phyloP scores from a whole-genome alignment of 1,140 invertebrate species.

The Chrysopa pallens region DNA sequence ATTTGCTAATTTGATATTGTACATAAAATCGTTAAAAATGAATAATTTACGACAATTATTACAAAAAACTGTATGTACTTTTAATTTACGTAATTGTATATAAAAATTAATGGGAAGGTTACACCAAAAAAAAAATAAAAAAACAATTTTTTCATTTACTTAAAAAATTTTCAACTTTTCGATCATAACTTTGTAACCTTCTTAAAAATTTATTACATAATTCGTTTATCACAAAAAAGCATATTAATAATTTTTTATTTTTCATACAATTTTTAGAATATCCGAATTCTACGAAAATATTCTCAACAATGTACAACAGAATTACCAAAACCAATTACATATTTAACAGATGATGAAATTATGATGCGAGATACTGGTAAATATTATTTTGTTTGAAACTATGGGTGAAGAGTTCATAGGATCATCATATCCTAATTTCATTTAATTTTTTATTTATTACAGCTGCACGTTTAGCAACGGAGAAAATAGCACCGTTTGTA shows the following conservation, averaged over 20 bases:
- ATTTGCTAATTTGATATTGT: background rate
- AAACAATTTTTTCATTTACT: too few species aligned
- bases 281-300: too few species aligned
- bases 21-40: background rate
- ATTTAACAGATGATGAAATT: conserved; percentile 55
- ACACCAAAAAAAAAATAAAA: too few species aligned
- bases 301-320: background rate
- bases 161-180: too few species aligned
- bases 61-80: background rate
- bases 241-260: too few species aligned
- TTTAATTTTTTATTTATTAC: too few species aligned
- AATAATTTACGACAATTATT: background rate
- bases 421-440: too few species aligned
- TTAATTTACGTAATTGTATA: background rate
- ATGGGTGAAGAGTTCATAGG: too few species aligned
- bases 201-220: too few species aligned
- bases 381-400: conserved; percentile 4
- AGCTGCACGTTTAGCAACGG: conserved; percentile 73
- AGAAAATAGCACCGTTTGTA: conserved; percentile 75
- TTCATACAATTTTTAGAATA: too few species aligned
- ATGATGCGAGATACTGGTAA: conserved; percentile 65
- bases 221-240: too few species aligned
- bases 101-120: background rate
- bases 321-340: conserved; percentile 30
- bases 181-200: too few species aligned